phyloP scores from a whole-genome alignment of 2,888 invertebrate species.

The Himalopsyche tibetana region DNA sequence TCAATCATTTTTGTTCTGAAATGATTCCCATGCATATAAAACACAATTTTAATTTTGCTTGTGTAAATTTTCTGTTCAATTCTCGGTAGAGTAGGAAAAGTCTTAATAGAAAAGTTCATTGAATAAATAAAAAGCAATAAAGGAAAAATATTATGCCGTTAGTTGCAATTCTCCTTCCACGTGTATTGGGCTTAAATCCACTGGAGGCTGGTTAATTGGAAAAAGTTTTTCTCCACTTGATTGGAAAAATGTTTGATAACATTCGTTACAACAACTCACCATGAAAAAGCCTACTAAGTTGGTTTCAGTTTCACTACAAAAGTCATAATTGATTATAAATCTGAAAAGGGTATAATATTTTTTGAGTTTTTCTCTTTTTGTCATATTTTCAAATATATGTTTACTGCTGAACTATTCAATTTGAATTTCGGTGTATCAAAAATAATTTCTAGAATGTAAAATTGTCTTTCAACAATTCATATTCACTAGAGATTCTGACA shows the following conservation, averaged over 20 bases:
- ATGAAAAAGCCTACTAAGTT: background rate
- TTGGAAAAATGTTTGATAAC: constrained; percentile 32
- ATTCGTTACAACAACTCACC: background rate
- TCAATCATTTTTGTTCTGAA: too few species aligned
- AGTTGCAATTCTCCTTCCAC: background rate
- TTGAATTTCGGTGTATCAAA: too few species aligned
- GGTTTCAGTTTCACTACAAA: too few species aligned
- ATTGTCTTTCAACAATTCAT: too few species aligned
- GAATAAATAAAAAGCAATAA: constrained; percentile 43
- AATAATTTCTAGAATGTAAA: too few species aligned
- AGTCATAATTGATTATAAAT: too few species aligned
- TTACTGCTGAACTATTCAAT: too few species aligned
- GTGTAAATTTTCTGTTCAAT: background rate
- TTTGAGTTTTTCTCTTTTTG: too few species aligned
- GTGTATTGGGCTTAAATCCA: constrained; percentile 11
- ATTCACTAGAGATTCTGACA: too few species aligned
- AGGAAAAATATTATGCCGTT: constrained; percentile 18
- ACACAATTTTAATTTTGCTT: background rate
- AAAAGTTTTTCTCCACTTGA: constrained; percentile 29
- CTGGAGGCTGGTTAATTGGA: constrained; percentile 42
- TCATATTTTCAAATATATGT: too few species aligned
- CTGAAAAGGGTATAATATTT: too few species aligned
- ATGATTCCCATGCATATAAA: background rate
- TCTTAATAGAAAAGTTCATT: constrained; percentile 32
- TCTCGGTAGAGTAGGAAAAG: background rate